Base-by-base conservation (phyloP, 2,888 invertebrate genomes). In the Piscicola geometra region DNA sequence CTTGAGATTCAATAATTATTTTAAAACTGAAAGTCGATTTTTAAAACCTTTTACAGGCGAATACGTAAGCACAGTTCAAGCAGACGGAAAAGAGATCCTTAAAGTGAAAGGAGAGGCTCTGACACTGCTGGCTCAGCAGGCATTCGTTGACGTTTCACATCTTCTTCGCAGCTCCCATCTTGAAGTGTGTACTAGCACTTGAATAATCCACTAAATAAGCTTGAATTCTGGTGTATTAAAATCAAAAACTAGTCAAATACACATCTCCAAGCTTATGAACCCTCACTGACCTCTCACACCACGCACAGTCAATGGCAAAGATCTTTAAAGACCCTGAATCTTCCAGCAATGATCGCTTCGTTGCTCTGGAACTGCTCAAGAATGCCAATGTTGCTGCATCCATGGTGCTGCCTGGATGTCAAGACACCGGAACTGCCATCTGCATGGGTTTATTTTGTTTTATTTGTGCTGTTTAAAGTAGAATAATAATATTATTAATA, bases 401-500 rank as follows among this genome's bases (percentile, higher is more conserved):
- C 0, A 85, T 85, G 85, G 81, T 86, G 0, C 79, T 86, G 15
- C 86, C 86, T 47, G 85, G 85, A 2, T 86, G 86, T 78, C 86
- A 86, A 79, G 86, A 86, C 78, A 86, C 86, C 32, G 86, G 86
- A 18, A 86, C 86, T 56, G 86, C 86, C 36, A 86, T 86, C 73
- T 82, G 82, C 77, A 85, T 86, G 83, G 86, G 85, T 84, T 78
- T 77, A 77, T 67, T 12, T 41, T 18, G 60, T 21, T 41, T n/a
- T n/a, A n/a, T n/a, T n/a, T n/a, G n/a, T n/a, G n/a, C n/a, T n/a
- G n/a, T n/a, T n/a, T n/a, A n/a, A n/a, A n/a, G n/a, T n/a, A n/a
- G n/a, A n/a, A n/a, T n/a, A n/a, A n/a, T n/a, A n/a, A n/a, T n/a
- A n/a, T n/a, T n/a, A n/a, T n/a, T n/a, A n/a, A n/a, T n/a, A n/a